These are phyloP conservation scores for Geotrypetes seraphini DNA, from an alignment of 2,797 vertebrate genomes.

Conservation along the genomic window DNA sequence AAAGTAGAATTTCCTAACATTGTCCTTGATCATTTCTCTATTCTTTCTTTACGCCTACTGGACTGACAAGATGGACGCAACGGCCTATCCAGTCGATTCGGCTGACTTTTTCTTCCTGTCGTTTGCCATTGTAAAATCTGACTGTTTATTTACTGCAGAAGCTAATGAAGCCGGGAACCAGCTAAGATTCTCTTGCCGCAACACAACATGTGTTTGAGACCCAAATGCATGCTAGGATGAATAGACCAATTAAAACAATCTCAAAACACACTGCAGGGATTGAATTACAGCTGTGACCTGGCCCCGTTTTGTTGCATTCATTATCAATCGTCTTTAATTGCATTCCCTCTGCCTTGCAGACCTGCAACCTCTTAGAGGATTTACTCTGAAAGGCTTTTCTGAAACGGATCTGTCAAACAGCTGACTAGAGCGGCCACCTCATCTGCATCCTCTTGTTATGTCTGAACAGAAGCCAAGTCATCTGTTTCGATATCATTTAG, in stretches of 20 bases:
- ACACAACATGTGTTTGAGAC: conserved; percentile 24
- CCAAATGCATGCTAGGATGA: conserved; percentile 28
- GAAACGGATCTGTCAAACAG: neutral
- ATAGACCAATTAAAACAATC: conserved; percentile 35
- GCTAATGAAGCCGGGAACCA: conserved; percentile 33
- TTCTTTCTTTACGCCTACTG: too few species aligned
- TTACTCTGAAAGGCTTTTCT: conserved; percentile 1
- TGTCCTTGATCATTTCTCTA: too few species aligned
- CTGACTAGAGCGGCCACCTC: neutral
- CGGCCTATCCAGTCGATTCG: too few species aligned
- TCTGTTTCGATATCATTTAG: too few species aligned
- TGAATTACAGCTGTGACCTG: conserved; percentile 12
- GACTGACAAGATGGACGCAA: too few species aligned
- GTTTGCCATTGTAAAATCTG: too few species aligned
- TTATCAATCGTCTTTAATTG: conserved; percentile 10
- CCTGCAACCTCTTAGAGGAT: neutral
- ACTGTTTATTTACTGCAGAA: conserved; percentile 22
- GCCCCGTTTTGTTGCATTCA: conserved; percentile 5
- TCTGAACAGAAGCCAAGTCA: neutral
- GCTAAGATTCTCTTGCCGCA: conserved; percentile 28
- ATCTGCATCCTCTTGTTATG: neutral
- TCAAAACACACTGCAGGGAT: conserved; percentile 32
- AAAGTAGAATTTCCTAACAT: too few species aligned
- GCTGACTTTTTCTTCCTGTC: too few species aligned
- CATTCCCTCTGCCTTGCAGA: conserved; percentile 3